phyloP scores from a whole-genome alignment of 2,888 invertebrate species.

The Bedellia somnulentella region DNA sequence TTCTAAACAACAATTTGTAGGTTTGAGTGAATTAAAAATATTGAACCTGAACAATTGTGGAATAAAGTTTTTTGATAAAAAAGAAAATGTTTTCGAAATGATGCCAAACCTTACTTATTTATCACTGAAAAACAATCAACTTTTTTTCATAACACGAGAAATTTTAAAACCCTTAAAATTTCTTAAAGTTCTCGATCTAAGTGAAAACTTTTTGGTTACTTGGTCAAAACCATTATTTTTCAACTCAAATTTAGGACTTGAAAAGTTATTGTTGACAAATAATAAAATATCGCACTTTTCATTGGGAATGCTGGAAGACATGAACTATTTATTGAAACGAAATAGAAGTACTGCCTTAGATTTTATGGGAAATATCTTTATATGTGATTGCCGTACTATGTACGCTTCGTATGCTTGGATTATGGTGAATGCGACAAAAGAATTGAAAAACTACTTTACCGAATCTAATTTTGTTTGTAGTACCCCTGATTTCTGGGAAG shows the following conservation, averaged over 20 bases:
- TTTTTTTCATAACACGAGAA: conserved; percentile 37
- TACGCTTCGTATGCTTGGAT: conserved; percentile 40
- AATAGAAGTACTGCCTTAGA: conserved; percentile 31
- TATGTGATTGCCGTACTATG: conserved; percentile 55
- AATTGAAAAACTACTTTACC: conserved; percentile 28
- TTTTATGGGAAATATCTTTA: conserved; percentile 53
- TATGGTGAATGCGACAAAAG: conserved; percentile 29
- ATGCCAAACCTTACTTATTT: conserved; percentile 51
- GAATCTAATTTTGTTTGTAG: conserved; percentile 38
- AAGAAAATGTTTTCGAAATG: conserved; percentile 51
- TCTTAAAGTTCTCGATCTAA: conserved; percentile 48
- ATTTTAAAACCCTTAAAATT: conserved; percentile 39
- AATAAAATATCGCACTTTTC: conserved; percentile 61
- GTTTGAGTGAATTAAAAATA: conserved; percentile 45
- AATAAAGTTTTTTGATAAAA: conserved; percentile 35
- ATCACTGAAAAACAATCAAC: conserved; percentile 46
- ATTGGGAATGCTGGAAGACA: conserved; percentile 59
- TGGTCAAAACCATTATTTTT: conserved; percentile 58
- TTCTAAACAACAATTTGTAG: conserved; percentile 38
- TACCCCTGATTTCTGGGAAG: conserved; percentile 46
- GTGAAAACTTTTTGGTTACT: conserved; percentile 47
- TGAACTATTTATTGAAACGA: conserved; percentile 39
- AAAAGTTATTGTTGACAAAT: conserved; percentile 34
- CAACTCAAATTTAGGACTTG: conserved; percentile 35
- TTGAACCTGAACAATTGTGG: conserved; percentile 52